Base-by-base conservation (phyloP, 2,797 vertebrate species). In the Chloroceryle inda region DNA sequence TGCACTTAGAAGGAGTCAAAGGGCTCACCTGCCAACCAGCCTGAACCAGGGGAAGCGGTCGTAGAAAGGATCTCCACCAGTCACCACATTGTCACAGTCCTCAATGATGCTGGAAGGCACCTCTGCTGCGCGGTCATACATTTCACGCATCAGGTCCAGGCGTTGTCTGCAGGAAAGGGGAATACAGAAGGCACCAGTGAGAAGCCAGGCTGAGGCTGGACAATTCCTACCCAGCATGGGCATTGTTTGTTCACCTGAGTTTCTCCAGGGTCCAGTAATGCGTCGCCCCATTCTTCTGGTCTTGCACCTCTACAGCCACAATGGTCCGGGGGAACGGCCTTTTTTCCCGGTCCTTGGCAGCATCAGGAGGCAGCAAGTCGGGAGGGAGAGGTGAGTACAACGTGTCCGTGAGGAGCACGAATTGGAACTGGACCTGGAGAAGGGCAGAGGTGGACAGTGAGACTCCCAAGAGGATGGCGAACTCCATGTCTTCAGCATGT, bases 11-110 rank as follows among this genome's bases (percentile, higher is more conserved):
- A 92, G 94, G 92, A 97, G 90, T 76, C 91, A 49, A 93, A 84
- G 95, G 33, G 22, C 99, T 98, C 98, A 99, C 99, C 99, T 99
- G 97, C 99, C 99, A 8, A 99, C 99, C 96, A 99, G 98, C 93
- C 99, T 99, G 98, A 99, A 99, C 99, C 99, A 99, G 53, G 99
- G 99, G 97, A 99, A 99, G 74, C 99, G 99, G 97, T 99, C 99
- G 1, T 99, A 99, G 97, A 99, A 99, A 42, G 99, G 99, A 89
- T 99, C 99, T 14, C 99, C 99, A 1, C 99, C 99, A 0, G 99
- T 99, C 98, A 99, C 98, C 59, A 98, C 99, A 1, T 98, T 99
- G 96, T 99, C 99, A 18, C 99, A 98, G 95, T 99, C 99, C 90
- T 99, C 99, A 0, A 98, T 97, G 72, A 99, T 96, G 0, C 97